Evolutionary conservation across 2,797 vertebrate species (phyloP).

Genomic region (Euphonia xanthogaster): DNA sequence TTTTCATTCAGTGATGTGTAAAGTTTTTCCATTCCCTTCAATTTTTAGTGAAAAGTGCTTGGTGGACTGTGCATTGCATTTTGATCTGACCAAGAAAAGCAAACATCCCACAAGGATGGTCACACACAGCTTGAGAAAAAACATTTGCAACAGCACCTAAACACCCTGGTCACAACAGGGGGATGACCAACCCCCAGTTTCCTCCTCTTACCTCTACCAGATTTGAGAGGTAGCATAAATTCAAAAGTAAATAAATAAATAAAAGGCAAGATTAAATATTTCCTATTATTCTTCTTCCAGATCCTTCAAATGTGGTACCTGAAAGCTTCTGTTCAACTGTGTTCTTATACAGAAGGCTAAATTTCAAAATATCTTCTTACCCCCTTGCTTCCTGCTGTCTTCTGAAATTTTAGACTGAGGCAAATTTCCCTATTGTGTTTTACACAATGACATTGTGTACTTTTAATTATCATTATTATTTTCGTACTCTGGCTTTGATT

Average conservation of each 20-base stretch:
- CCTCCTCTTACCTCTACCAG: background rate
- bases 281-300: background rate
- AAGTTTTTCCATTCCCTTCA: background rate
- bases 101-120: background rate
- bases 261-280: background rate
- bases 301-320: background rate
- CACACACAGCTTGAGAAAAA: background rate
- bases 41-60: background rate
- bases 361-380: background rate
- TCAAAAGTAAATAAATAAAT: background rate
- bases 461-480: background rate
- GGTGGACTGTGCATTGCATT: background rate
- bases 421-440: background rate
- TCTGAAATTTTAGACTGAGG: background rate
- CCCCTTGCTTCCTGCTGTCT: background rate
- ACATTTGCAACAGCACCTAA: background rate
- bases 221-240: background rate
- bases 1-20: background rate
- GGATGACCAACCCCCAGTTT: accelerated
- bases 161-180: background rate
- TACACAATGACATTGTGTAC: background rate
- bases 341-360: background rate
- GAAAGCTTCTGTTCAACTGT: background rate
- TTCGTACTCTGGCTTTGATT: background rate
- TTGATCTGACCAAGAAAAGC: background rate